Evolutionary conservation across 2,888 invertebrate genomes (phyloP).

Genomic region (Agrotis segetum): DNA sequence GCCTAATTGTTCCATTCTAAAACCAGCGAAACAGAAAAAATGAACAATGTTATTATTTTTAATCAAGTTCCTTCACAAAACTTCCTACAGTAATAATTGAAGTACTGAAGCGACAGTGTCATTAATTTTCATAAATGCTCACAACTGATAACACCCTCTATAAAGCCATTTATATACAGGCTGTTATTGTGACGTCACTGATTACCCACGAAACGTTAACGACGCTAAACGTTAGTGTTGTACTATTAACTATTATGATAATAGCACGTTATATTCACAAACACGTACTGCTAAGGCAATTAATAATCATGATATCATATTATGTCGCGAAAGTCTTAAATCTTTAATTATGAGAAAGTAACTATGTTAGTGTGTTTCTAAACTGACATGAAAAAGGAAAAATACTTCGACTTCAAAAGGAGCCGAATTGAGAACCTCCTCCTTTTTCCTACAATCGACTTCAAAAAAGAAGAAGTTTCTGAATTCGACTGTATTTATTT

Average conservation of each 20-base stretch:
- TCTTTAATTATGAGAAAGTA: not conserved
- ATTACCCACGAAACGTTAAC: conserved; percentile 47
- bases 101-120: not conserved
- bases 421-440: too few relatives aligned
- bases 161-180: not conserved
- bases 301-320: conserved; percentile 31
- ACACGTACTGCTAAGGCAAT: conserved; percentile 24
- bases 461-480: too few relatives aligned
- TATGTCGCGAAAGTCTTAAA: conserved; percentile 4
- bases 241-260: conserved; percentile 32
- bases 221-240: conserved; percentile 24
- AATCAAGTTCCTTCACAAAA: not conserved
- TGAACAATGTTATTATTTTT: not conserved
- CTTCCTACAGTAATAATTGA: not conserved
- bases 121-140: not conserved
- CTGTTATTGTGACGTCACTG: conserved; percentile 45
- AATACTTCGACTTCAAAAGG: too few relatives aligned
- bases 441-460: too few relatives aligned
- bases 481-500: too few relatives aligned
- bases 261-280: conserved; percentile 14
- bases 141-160: not conserved
- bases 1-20: not conserved
- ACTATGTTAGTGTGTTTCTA: too few relatives aligned
- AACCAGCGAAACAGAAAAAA: not conserved
- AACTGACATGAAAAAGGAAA: too few relatives aligned